Base-by-base conservation (phyloP, 2,113 vertebrate species). In the Nannobrachium achirus region DNA sequence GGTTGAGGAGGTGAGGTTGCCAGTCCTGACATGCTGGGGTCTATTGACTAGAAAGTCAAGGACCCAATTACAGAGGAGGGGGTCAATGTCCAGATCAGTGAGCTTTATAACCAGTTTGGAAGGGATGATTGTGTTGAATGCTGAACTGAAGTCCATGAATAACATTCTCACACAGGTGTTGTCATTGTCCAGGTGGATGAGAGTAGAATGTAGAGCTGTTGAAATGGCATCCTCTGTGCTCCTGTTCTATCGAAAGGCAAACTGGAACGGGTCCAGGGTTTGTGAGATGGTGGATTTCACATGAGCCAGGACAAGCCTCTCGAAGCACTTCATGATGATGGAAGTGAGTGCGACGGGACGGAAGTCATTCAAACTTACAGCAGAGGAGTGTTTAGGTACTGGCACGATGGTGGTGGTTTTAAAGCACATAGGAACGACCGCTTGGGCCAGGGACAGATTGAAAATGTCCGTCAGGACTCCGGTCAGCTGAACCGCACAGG, bases 111-210 rank as follows among this genome's bases (percentile, higher is more conserved):
- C 16, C 2, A 51, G 49, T 16, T 51, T 11, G 14, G 10, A n/a
- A 8, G 49, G 49, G 8, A 51, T 51, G 14, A 51, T 51, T 13
- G 49, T 51, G 8, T 51, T 51, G n/a, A 51, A 51, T 51, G 49
- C 49, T 16, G 49, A 51, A 15, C 49, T 51, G 49, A n/a, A 51
- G 8, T 51, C 49, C 7, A 51, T 51, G 49, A 51, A 51, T 15
- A 51, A n/a, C 49, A 51, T 51, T 51, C n/a, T 51, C 49, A 51
- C 49, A 15, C 16, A 51, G 14, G 13, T n/a, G n/a, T 51, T n/a
- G 7, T 51, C 16, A 7, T 51, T 16, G 13, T 51, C 49, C 49
- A 51, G 49, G 49, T 51, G 13, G n/a, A 15, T 51, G 49, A 51
- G 49, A 51, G 49, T 14, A 44, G 42, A 7, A 10, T 44, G 42